phyloP scores from a whole-genome alignment of 2,113 vertebrate genomes.

The Rhagologus leucostigma region DNA sequence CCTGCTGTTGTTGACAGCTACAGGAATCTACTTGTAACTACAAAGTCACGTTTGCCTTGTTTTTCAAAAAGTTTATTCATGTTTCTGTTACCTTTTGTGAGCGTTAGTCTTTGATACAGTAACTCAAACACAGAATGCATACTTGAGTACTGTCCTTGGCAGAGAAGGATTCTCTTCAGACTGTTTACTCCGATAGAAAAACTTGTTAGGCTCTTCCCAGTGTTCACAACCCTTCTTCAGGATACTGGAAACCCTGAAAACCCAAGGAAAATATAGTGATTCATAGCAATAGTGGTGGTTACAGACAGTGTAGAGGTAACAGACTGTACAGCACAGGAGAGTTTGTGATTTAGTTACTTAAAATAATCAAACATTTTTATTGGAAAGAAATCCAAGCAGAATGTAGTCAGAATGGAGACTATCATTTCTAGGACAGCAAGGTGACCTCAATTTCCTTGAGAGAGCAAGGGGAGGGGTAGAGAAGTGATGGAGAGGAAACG shows the following conservation, averaged over 20 bases:
- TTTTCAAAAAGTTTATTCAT: neutral
- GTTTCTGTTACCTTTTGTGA: neutral
- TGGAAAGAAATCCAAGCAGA: neutral
- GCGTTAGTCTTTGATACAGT: neutral
- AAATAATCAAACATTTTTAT: neutral
- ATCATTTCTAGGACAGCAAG: neutral
- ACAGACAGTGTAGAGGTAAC: neutral
- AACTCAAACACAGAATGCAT: neutral
- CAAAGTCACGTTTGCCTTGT: neutral
- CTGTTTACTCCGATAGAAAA: neutral
- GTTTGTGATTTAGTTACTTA: neutral
- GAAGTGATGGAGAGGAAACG: neutral
- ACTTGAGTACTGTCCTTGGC: neutral
- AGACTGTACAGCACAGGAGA: neutral
- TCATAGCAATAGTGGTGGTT: neutral
- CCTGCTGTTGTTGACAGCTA: neutral
- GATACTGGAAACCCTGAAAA: neutral
- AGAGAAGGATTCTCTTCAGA: neutral
- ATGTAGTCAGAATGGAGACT: neutral
- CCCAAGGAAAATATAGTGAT: neutral
- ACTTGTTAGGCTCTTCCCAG: neutral
- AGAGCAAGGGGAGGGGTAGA: neutral
- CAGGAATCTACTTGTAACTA: neutral
- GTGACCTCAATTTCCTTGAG: neutral
- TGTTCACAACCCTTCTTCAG: neutral